Evolutionary conservation across 2,797 vertebrate genomes (phyloP), one percentile per base, ranked within the genome.

Genomic region (Spinibarbus caldwelli): DNA sequence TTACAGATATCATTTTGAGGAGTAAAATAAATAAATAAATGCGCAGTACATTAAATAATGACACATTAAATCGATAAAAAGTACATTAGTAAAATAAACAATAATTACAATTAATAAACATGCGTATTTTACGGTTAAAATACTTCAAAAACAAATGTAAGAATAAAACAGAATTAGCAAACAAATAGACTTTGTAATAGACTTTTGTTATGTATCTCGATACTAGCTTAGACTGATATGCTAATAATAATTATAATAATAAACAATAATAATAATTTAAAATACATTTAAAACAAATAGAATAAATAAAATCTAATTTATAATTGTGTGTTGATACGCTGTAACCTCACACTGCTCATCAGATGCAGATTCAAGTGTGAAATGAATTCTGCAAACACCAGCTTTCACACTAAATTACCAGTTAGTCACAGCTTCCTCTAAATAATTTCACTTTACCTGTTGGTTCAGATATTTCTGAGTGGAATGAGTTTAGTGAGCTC

Each of bases 381-480:
- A 54, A 57, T 57, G 3, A n/a, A n/a, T n/a, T n/a, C n/a, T n/a
- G n/a, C n/a, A 54, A 54, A 52, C 49, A 3, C 21, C 49, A 52
- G 49, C 19, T 21, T 7, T 23, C 23, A 10, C 21, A 54, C 21
- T 54, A 23, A 23, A 64, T 31, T 10, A 29, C 12, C 12, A 62
- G 5, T 15, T 31, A 64, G 5, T 62, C 59, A 17, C 26, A 64
- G 59, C 62, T 38, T 45, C 59, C 47, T 14, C 34, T 2, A 36
- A 68, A 70, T 82, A 45, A 12, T 76, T 82, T 86, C 67, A 73
- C 85, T 76, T 66, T 54, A 47, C 19, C 15, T 54, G 70, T 38
- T 62, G 70, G 38, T 49, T 21, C 11, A 57, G 17, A n/a, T n/a
- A n/a, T n/a, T n/a, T n/a, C n/a, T n/a, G n/a, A 34, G 2, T 6